Evolutionary conservation across 1,140 invertebrate genomes (phyloP), one percentile per base, ranked within the genome.

Genomic region (Caenorhabditis tropicalis): DNA sequence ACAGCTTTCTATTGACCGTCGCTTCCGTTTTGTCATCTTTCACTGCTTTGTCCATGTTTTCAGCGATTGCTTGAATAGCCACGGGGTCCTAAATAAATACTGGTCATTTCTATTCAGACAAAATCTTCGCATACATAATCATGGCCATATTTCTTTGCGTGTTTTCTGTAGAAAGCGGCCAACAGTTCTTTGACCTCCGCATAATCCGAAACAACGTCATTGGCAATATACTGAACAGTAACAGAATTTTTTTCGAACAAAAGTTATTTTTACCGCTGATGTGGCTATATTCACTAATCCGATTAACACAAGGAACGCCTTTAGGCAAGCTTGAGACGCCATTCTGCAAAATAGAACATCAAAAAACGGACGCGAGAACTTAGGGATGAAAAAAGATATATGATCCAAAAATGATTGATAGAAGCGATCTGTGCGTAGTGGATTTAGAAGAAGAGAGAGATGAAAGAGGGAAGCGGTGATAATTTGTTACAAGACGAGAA

Each of bases 11-110:
- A 48, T 90, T 90, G 12, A 89, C 84, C 33, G 53, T 86, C 10
- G 89, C 89, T 74, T 90, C 89, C 27, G 89, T 90, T 27, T 89
- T 87, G 43, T 90, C 89, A 56, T 88, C 84, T n/a, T 85, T 36
- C 12, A 82, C 58, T 83, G 80, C 21, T 46, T 60, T 82, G 24
- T 65, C 56, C 79, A 51, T 65, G 39, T 81, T 36, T 31, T 46
- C 33, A 21, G 79, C 84, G 27, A 48, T 51, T 10, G 46, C 43
- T 58, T 53, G 70, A 29, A 86, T 85, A 10, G 46, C 70, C 5
- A 16, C 51, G 3, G 82, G 85, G 48, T 85, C 70, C 82, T 86
- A 39, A 85, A 83, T 2, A 10, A 56, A 16, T 2, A 56, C 29
- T 24, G 29, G 2, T 56, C 53, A 56, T 56, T 10, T 56, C 70